Base-by-base conservation (phyloP, 1,140 invertebrate genomes). In the Mizuhopecten yessoensis region DNA sequence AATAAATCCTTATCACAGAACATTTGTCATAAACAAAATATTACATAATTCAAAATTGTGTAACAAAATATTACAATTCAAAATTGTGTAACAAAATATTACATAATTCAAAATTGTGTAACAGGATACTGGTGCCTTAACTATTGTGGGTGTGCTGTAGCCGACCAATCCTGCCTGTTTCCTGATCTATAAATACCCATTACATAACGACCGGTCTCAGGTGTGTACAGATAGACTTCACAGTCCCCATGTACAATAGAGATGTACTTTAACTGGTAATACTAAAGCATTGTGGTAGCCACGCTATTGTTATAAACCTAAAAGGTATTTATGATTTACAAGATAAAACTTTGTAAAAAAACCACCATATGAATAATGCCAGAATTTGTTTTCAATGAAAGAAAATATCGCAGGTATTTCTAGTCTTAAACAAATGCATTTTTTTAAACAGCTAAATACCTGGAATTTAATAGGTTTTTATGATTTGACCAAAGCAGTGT, bases 321-420 rank as follows among this genome's bases (percentile, higher is more conserved):
- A 17, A n/a, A 75, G n/a, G 57, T 75, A 75, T 75, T 75, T 75
- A 75, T 75, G 57, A 75, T 75, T n/a, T 75, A 75, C 57, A 75
- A 75, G 57, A 75, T 75, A 75, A 57, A 75, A 45, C 36, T 45
- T 45, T 45, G 17, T 17, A 45, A 45, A 45, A 45, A 75, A 75
- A 29, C 11, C 20, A 49, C 3, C 15, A n/a, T 15, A 49, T 49
- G 57, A 75, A 75, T 29, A 75, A 75, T 75, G 23, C 2, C n/a
- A 75, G 7, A n/a, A n/a, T 29, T n/a, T n/a, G 23, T 75, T 75
- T 49, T 3, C 17, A 75, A 75, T 29, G 17, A 75, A 75, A 29
- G 23, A n/a, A 75, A n/a, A 29, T 29, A 75, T 29, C 17, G 5
- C 5, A 75, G 29, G 29, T 75, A 75, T 75, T 75, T 75, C n/a